Evolutionary conservation across 1,140 invertebrate genomes (phyloP), one percentile per base, ranked within the genome.

Genomic region (Zaprionus taronus): DNA sequence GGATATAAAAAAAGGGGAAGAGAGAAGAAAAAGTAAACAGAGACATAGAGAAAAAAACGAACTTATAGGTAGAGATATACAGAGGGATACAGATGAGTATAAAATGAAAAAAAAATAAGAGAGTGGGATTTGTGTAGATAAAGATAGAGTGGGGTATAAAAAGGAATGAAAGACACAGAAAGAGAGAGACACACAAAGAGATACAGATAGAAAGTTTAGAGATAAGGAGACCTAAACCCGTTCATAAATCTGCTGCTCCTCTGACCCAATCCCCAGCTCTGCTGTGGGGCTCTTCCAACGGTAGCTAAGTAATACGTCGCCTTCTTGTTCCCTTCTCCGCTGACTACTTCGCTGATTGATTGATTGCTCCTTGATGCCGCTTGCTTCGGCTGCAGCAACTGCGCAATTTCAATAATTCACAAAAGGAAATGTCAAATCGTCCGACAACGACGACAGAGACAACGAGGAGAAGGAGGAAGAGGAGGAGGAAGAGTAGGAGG

Each of bases 391-490:
- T 34, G 77, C 55, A 78, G 71, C 70, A 79, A 78, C 73, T 72
- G 83, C 72, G 83, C 85, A 89, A 89, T 89, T 89, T 89, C 85
- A 89, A 89, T 89, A 89, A 90, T 90, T 90, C 85, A 89, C 85
- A 80, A 90, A 85, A 82, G 85, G 84, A 81, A 81, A 87, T 66
- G 69, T 77, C 65, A 67, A 73, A 67, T 67, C 44, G 58, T 22
- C n/a, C 20, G 36, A 55, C 49, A 38, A 60, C 34, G 57, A 44
- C 6, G n/a, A 47, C n/a, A 34, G n/a, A 57, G 47, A 24, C 34
- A 24, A 24, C 41, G 26, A 24, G 26, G 26, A 28, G 7, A 7
- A 31, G 2, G 7, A 28, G 31, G 31, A 31, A 7, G 28, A 9
- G 31, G 31, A 31, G 28, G 28, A 9, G 7, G 28, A 31, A 2